Evolutionary conservation across 2,888 invertebrate species (phyloP).

Genomic region (Argyresthia albistria): DNA sequence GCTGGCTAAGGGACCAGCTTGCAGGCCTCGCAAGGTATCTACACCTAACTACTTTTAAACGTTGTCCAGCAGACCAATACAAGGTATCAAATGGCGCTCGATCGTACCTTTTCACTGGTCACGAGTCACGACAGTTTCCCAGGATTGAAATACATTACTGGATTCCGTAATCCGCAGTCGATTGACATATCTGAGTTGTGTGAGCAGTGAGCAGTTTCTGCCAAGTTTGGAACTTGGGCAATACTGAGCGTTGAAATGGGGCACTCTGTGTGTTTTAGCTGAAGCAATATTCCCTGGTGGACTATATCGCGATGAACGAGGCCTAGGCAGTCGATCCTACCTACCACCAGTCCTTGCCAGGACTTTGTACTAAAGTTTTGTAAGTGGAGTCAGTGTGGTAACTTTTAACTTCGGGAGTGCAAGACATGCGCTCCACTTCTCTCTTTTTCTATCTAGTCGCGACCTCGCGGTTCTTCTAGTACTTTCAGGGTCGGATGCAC

Average conservation of each 20-base stretch:
- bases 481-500: background rate
- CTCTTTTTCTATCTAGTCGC: background rate
- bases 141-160: no score
- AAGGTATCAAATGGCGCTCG: no score
- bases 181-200: background rate
- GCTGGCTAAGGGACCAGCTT: slow-evolving; percentile 82
- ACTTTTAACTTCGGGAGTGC: background rate
- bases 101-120: no score
- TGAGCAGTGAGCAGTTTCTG: background rate
- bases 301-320: slow-evolving; percentile 59
- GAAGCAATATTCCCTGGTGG: slow-evolving; percentile 64
- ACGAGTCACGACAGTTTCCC: no score
- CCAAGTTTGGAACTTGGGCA: no score
- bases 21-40: slow-evolving; percentile 80
- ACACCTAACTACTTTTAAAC: no score
- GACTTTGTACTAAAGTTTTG: slow-evolving; percentile 34
- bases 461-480: background rate
- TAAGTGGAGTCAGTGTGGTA: slow-evolving; percentile 46
- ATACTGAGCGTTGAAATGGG: no score
- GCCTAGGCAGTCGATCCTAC: slow-evolving; percentile 36
- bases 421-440: background rate
- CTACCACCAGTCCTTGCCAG: slow-evolving; percentile 26
- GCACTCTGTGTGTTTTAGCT: slow-evolving; percentile 49
- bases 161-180: no score
- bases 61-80: no score